Base-by-base conservation (phyloP, 2,113 vertebrate species). In the Eublepharis macularius region DNA sequence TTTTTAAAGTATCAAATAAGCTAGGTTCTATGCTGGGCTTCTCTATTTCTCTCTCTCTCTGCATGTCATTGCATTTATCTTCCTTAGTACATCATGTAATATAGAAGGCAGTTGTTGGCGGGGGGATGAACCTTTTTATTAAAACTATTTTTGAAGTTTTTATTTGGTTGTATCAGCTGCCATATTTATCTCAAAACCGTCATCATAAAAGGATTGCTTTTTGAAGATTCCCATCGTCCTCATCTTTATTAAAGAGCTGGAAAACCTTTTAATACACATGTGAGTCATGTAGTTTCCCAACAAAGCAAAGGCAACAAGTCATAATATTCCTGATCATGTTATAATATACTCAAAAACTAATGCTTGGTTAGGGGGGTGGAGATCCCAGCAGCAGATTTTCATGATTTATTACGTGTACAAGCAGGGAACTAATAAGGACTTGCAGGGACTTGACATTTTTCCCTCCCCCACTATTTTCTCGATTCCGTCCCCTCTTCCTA, bases 251-350 rank as follows among this genome's bases (percentile, higher is more conserved):
- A 19, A 85, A 79, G 49, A 79, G 21, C 3, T 21, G 39, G 70
- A 74, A 82, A 74, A 43, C 17, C 29, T 85, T 39, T 68, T 57
- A n/a, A 63, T 79, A 36, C 32, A 29, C 7, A 34, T 34, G 14
- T 82, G 66, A 63, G 1, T 85, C 49, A 85, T 60, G 8, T 17
- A 47, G 39, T 79, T 21, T 19, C 32, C 68, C 84, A 80, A 73
- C 51, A 79, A 80, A 72, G 32, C 76, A 47, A 32, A 43, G 51
- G 78, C 78, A 72, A 72, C 19, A 79, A 84, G 76, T 80, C 76
- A 85, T 63, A 85, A 85, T 73, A 73, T 79, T 85, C 41, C 32
- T 85, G 76, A 29, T 79, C 73, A n/a, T 80, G 72, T 45, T 85
- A 85, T 12, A 72, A 3, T 19, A 14, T 47, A 77, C 5, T 39